Evolutionary conservation across 2,797 vertebrate genomes (phyloP).

Genomic region (Bufotes viridis): DNA sequence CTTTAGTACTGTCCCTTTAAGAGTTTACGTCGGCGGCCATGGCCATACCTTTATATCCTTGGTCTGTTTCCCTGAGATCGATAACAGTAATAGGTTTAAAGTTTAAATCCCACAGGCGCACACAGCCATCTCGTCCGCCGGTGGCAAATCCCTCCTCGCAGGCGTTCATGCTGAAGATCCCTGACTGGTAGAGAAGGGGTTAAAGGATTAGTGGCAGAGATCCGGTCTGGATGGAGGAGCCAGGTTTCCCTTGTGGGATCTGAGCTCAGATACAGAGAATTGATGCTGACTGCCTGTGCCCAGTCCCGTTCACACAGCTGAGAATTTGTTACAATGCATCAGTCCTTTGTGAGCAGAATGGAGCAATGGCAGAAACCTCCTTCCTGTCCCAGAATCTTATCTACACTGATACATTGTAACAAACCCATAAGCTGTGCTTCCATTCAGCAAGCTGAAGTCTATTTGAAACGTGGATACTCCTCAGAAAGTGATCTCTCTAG

Average conservation of each 20-base stretch:
- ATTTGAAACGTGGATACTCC: neutral
- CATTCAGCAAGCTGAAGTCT: too few species aligned
- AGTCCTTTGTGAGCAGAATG: too few species aligned
- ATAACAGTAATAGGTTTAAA: conserved; percentile 99
- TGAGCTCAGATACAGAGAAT: neutral
- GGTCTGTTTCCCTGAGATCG: conserved; percentile 99
- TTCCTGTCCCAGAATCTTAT: too few species aligned
- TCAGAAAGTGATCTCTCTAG: too few species aligned
- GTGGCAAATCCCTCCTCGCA: conserved; percentile 99
- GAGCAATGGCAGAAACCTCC: too few species aligned
- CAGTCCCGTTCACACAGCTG: neutral
- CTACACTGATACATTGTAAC: too few species aligned
- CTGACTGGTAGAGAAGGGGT: conserved; percentile 83
- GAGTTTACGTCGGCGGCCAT: neutral
- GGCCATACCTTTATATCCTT: conserved; percentile 95
- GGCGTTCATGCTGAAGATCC: conserved; percentile 99
- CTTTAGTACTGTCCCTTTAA: neutral
- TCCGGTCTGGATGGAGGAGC: neutral
- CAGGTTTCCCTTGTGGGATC: neutral
- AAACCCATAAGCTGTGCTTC: too few species aligned
- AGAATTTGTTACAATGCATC: neutral
- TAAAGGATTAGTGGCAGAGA: neutral
- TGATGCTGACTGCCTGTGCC: neutral
- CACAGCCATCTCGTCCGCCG: conserved; percentile 95
- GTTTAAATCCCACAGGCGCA: conserved; percentile 98